phyloP scores from a whole-genome alignment of 1,140 invertebrate genomes.

The Archivesica marissinica region DNA sequence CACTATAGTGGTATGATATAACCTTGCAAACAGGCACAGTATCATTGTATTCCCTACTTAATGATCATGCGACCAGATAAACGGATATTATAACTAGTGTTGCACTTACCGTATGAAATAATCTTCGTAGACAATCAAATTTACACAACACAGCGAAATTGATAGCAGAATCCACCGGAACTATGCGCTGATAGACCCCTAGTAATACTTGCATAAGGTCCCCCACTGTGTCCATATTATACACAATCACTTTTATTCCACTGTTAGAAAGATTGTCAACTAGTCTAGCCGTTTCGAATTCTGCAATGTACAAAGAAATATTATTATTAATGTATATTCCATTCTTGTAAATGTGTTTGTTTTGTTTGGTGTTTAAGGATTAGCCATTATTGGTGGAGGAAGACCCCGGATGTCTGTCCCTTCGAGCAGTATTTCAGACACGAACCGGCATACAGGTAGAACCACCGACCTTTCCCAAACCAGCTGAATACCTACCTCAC shows the following conservation, averaged over 20 bases:
- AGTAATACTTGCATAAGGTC: neutral
- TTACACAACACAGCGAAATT: constrained; percentile 36
- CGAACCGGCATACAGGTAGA: no score
- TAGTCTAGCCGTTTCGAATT: neutral
- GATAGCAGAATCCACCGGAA: neutral
- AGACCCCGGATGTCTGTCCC: no score
- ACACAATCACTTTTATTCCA: neutral
- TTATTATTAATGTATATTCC: neutral
- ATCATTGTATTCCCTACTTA: no score
- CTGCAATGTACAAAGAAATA: constrained; percentile 2
- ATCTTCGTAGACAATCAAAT: constrained; percentile 2
- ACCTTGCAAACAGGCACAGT: no score
- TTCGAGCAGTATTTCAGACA: no score
- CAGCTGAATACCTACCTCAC: no score
- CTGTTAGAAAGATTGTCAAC: constrained; percentile 1
- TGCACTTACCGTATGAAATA: constrained; percentile 17
- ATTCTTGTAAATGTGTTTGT: neutral
- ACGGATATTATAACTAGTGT: no score
- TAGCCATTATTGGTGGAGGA: no score
- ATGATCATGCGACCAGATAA: no score
- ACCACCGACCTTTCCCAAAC: no score
- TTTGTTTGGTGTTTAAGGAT: neutral
- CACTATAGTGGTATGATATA: no score
- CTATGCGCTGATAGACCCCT: neutral
- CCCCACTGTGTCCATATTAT: neutral